Percentiles rank a stretch among this genome's conserved stretches.
Evolutionary conservation across 2,888 invertebrate species (phyloP).

Genomic region (Perizoma flavofasciatum): DNA sequence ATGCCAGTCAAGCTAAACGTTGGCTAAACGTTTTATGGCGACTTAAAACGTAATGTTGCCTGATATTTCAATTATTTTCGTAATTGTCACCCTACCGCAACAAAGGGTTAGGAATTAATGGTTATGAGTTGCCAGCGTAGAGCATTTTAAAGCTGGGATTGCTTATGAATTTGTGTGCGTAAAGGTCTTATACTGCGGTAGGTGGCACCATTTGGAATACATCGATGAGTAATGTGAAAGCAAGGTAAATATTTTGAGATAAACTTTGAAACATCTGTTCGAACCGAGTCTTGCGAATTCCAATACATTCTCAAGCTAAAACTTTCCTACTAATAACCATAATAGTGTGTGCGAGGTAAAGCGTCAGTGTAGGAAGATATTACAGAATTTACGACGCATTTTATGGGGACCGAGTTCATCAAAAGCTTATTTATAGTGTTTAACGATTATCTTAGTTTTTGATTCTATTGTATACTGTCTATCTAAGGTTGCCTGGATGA

Average conservation of each 20-base stretch:
- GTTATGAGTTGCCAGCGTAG: neutral
- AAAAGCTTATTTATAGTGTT: constrained; percentile 23
- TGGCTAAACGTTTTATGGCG: constrained; percentile 13
- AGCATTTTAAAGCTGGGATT: neutral
- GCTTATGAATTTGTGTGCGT: neutral
- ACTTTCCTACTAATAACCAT: too few relatives aligned
- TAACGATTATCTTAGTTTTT: constrained; percentile 15
- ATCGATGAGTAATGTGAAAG: too few relatives aligned
- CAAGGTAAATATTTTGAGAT: too few relatives aligned
- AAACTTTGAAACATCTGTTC: too few relatives aligned
- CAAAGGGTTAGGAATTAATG: constrained; percentile 1
- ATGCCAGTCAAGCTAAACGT: constrained; percentile 4
- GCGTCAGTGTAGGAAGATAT: constrained; percentile 8
- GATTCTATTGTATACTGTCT: too few relatives aligned
- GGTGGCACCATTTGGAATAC: too few relatives aligned
- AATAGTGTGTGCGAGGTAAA: neutral
- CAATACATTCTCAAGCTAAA: too few relatives aligned
- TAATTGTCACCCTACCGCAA: constrained; percentile 20
- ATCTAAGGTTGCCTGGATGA: too few relatives aligned
- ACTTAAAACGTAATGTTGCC: constrained; percentile 20
- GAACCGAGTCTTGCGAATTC: too few relatives aligned
- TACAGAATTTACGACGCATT: constrained; percentile 30
- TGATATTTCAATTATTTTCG: constrained; percentile 33
- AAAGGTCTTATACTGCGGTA: too few relatives aligned
- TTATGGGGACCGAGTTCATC: constrained; percentile 30